phyloP scores from a whole-genome alignment of 2,888 invertebrate species.

The Cyaniris semiargus region DNA sequence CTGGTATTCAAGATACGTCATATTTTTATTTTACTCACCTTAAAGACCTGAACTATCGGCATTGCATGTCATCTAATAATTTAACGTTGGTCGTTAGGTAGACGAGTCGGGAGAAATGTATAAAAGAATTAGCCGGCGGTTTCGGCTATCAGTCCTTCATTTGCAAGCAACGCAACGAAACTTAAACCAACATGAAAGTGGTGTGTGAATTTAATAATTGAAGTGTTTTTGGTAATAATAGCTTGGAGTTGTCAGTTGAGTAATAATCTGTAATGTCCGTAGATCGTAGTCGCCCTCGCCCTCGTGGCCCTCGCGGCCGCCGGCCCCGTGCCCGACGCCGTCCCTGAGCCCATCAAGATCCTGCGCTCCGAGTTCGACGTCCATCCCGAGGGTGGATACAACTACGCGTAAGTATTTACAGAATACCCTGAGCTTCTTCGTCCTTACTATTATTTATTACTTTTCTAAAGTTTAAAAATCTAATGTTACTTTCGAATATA shows the following conservation, averaged over 20 bases:
- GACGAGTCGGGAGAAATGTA: constrained; percentile 63
- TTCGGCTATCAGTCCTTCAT: constrained; percentile 66
- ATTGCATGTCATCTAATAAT: constrained; percentile 56
- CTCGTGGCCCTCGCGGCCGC: constrained; percentile 60
- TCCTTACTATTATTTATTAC: no score
- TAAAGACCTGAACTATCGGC: constrained; percentile 61
- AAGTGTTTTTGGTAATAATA: not conserved
- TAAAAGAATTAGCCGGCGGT: constrained; percentile 64
- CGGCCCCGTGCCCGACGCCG: constrained; percentile 48
- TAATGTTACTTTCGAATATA: no score
- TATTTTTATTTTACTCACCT: constrained; percentile 47
- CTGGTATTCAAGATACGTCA: not conserved
- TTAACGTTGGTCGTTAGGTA: constrained; percentile 65
- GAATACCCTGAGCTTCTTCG: not conserved
- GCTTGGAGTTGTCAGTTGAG: not conserved
- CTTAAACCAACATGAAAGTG: constrained; percentile 67
- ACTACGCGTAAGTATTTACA: constrained; percentile 55
- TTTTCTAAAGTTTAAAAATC: no score
- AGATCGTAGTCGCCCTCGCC: constrained; percentile 60
- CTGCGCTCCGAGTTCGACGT: constrained; percentile 53
- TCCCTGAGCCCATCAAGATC: constrained; percentile 52
- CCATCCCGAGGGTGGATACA: constrained; percentile 57
- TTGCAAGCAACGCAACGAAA: constrained; percentile 57
- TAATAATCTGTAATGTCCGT: constrained; percentile 33
- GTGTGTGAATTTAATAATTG: constrained; percentile 51